Evolutionary conservation across 2,888 invertebrate species (phyloP), one percentile per base, ranked within the genome.

Genomic region (Tenthredo mesomela): DNA sequence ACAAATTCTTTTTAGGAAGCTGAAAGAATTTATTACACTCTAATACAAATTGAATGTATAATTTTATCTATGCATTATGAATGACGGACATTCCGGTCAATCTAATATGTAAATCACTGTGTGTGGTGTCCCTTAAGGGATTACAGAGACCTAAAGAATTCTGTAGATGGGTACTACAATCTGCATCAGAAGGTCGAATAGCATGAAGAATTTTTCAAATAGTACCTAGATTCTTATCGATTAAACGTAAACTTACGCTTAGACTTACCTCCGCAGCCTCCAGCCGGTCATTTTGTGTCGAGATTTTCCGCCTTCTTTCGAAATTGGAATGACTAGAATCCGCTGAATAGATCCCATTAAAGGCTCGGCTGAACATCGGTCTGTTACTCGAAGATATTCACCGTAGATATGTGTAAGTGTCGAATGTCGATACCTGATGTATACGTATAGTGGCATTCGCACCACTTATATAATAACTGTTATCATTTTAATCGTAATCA

Each of bases 281-380:
- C 25, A n/a, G 61, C 25, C 25, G 61, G 10, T 25, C 25, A 61
- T 61, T 61, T 61, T 21, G 29, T 43, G 47, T 40, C 25, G 6
- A 25, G 43, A 43, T 75, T 75, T 78, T 78, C 78, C 58, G 78
- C 78, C 58, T 9, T 50, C 33, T 58, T 78, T 58, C 58, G 29
- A 78, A 78, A 37, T 58, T 21, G 78, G 58, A 78, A 58, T 58
- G 37, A 58, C 50, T 18, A 78, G 25, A 50, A 25, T 54, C 50
- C 37, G 37, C 10, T 78, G 54, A 58, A 78, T 37, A n/a, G 37
- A 78, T 54, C 78, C 78, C 78, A 78, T 78, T 78, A 78, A 78
- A 78, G 58, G 78, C 37, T 78, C 33, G 12, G 9, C 54, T 58
- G 54, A 33, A 58, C 54, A 78, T 75, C 18, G n/a, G 7, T 40